phyloP scores from a whole-genome alignment of 2,797 vertebrate genomes.

The Typhlichthys subterraneus region DNA sequence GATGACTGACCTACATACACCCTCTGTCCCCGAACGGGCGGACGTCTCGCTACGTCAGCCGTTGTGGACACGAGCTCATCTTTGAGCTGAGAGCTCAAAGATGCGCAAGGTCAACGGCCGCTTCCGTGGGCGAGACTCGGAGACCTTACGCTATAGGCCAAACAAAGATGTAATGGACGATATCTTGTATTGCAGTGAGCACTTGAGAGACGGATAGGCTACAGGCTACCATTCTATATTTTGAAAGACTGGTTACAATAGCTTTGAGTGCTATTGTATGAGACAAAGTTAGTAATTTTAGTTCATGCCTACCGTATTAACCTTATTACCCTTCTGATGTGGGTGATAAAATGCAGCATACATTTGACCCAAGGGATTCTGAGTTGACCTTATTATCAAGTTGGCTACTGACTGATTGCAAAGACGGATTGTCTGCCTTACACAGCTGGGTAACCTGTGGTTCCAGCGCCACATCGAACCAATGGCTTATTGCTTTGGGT shows the following conservation, averaged over 20 bases:
- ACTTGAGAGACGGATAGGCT: no score
- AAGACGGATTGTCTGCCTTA: no score
- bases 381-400: no score
- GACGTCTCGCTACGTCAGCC: conserved; percentile 67
- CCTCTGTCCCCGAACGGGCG: conserved; percentile 63
- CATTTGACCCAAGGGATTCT: no score
- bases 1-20: conserved; percentile 74
- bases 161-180: conserved; percentile 44
- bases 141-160: conserved; percentile 16
- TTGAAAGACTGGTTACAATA: no score
- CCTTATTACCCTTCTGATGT: background rate
- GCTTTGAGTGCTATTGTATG: conserved; percentile 1
- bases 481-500: no score
- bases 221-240: no score
- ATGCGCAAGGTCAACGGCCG: conserved; percentile 62
- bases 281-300: background rate
- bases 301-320: no score
- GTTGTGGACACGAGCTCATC: conserved; percentile 32
- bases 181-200: conserved; percentile 11
- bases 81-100: conserved; percentile 71
- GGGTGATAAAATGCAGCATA: background rate
- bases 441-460: no score
- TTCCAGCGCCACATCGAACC: no score
- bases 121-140: conserved; percentile 27
- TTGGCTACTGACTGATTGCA: no score